Percentiles rank a stretch among this genome's conserved stretches.
Evolutionary conservation across 2,888 invertebrate species (phyloP).

Genomic region (Noctuana brunneofusca): DNA sequence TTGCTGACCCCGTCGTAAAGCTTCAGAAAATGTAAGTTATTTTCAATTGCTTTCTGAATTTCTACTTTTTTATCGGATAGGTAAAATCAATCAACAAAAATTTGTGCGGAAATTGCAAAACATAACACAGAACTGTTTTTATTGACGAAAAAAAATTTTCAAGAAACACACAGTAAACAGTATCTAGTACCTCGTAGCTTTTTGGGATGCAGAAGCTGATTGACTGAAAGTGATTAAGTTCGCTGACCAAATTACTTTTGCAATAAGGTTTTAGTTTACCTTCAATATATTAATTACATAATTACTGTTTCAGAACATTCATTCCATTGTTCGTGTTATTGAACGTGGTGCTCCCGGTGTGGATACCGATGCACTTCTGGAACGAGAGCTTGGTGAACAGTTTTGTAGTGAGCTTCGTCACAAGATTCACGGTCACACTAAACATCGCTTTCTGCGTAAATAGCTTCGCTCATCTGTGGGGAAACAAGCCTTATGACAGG

Average conservation of each 20-base stretch:
- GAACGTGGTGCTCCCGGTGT: conserved; percentile 86
- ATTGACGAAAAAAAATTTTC: neutral
- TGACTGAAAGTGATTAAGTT: too few relatives aligned
- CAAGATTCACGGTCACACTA: conserved; percentile 91
- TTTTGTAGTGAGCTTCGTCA: conserved; percentile 92
- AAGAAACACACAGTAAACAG: neutral
- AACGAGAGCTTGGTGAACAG: conserved; percentile 89
- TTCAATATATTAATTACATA: too few relatives aligned
- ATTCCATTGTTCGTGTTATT: conserved; percentile 88
- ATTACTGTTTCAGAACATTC: conserved; percentile 82
- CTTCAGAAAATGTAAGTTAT: conserved; percentile 86
- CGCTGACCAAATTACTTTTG: too few relatives aligned
- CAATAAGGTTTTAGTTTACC: too few relatives aligned
- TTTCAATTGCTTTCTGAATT: neutral
- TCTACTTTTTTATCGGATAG: too few relatives aligned
- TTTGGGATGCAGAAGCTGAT: too few relatives aligned
- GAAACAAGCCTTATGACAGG: conserved; percentile 95
- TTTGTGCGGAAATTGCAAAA: too few relatives aligned
- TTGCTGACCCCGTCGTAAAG: conserved; percentile 88
- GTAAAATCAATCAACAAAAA: too few relatives aligned
- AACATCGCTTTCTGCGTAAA: conserved; percentile 98
- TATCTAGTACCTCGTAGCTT: too few relatives aligned
- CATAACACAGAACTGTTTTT: too few relatives aligned
- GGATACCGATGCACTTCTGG: conserved; percentile 93
- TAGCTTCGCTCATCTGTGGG: conserved; percentile 96